These are phyloP conservation scores for Gouania willdenowi DNA, from an alignment of 2,797 vertebrate genomes.

Conservation along the genomic window DNA sequence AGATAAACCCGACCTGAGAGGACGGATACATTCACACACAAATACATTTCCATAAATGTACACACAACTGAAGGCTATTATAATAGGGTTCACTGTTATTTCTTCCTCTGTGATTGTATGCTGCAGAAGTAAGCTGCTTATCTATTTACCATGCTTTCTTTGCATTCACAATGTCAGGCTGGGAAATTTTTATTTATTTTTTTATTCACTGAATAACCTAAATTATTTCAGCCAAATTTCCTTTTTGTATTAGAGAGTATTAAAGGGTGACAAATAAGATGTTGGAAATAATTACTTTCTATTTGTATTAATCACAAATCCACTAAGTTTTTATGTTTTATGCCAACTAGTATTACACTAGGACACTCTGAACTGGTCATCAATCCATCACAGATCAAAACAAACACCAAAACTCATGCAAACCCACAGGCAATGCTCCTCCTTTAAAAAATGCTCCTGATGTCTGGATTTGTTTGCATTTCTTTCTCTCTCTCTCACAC, in stretches of 20 bases:
- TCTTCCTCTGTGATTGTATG: constrained; percentile 28
- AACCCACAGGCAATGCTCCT: too few relatives aligned
- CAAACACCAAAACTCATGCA: too few relatives aligned
- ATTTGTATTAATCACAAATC: background rate
- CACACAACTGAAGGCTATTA: constrained; percentile 2
- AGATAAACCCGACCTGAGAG: constrained; percentile 31
- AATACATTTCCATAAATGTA: constrained; percentile 1
- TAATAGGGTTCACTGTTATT: constrained; percentile 45
- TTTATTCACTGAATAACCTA: constrained; percentile 35
- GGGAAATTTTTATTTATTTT: constrained; percentile 57
- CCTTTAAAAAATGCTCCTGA: too few relatives aligned
- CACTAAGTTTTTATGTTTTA: constrained; percentile 4
- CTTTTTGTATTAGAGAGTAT: constrained; percentile 5
- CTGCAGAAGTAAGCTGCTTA: constrained; percentile 57
- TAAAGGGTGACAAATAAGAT: background rate
- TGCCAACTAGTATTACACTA: background rate
- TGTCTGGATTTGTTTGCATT: too few relatives aligned
- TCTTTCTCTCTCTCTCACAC: too few relatives aligned
- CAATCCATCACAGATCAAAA: too few relatives aligned
- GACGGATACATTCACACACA: constrained; percentile 24
- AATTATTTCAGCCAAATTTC: constrained; percentile 30
- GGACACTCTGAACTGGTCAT: constrained; percentile 3
- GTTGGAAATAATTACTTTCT: background rate
- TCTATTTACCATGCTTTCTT: constrained; percentile 54
- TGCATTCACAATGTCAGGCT: constrained; percentile 22